A percentile compares a stretch with the other conserved stretches of the same genome.
Conservation (phyloP, 2,888 invertebrate genomes). For the Pheosia gnoma region DNA sequence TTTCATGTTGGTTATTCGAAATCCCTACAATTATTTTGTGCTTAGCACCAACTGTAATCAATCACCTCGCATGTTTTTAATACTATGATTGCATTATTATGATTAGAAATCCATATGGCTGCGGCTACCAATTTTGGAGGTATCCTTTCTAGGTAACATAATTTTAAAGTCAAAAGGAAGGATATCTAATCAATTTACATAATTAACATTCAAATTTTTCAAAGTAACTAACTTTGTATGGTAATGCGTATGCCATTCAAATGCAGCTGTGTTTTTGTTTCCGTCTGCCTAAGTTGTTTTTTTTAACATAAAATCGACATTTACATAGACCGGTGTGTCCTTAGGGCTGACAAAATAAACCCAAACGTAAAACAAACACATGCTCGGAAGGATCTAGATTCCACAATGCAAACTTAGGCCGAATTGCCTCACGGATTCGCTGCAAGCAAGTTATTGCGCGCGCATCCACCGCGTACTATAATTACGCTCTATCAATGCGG, state of each 20-base stretch:
- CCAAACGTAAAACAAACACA: conserved; percentile 46
- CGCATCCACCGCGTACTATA: conserved; percentile 64
- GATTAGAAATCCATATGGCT: conserved; percentile 30
- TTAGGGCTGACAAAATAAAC: neutral
- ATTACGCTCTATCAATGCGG: conserved; percentile 81
- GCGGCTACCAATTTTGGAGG: conserved; percentile 24
- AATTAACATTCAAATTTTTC: conserved; percentile 64
- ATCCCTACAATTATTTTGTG: conserved; percentile 52
- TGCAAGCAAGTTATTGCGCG: conserved; percentile 60
- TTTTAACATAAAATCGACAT: conserved; percentile 5
- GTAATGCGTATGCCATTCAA: conserved; percentile 61
- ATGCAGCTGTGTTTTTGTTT: conserved; percentile 60
- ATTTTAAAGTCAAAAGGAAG: conserved; percentile 58
- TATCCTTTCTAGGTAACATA: conserved; percentile 51
- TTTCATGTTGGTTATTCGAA: conserved; percentile 30
- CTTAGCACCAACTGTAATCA: conserved; percentile 47
- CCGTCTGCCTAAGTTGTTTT: conserved; percentile 16
- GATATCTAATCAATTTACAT: conserved; percentile 75
- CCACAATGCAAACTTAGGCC: conserved; percentile 64
- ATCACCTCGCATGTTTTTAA: conserved; percentile 43
- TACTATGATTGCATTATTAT: conserved; percentile 26
- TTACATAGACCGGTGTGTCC: neutral
- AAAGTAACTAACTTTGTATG: conserved; percentile 73
- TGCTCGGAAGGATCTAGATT: conserved; percentile 54
- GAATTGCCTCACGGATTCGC: conserved; percentile 68